Percentiles rank a stretch among this genome's conserved stretches.
Evolutionary conservation across 2,888 invertebrate genomes (phyloP).

Genomic region (Ochropacha duplaris): DNA sequence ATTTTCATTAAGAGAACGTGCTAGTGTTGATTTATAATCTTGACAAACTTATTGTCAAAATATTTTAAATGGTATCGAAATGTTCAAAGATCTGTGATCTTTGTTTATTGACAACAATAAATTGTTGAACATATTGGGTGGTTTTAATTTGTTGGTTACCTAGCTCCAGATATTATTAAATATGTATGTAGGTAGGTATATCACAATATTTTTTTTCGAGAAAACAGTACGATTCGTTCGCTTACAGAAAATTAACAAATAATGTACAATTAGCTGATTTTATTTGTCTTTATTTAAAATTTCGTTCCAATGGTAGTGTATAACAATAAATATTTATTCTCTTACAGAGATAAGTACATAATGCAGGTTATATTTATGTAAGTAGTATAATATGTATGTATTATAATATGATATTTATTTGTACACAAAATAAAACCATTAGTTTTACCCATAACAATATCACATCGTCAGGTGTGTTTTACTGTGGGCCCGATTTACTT

Average conservation of each 20-base stretch:
- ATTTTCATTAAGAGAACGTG: not conserved
- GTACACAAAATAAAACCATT: constrained; percentile 78
- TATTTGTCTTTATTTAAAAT: constrained; percentile 78
- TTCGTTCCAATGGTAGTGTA: constrained; percentile 73
- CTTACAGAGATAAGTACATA: constrained; percentile 71
- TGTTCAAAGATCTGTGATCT: constrained; percentile 73
- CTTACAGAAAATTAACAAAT: too few species aligned
- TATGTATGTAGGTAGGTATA: too few species aligned
- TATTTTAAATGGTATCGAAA: constrained; percentile 56
- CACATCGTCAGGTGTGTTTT: constrained; percentile 77
- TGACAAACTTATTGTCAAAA: constrained; percentile 35
- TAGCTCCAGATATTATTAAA: too few species aligned
- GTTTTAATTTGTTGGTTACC: constrained; percentile 22
- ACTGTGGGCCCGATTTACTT: constrained; percentile 68
- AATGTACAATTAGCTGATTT: constrained; percentile 37
- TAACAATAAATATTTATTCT: constrained; percentile 80
- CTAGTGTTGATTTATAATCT: constrained; percentile 14
- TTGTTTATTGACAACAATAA: constrained; percentile 72
- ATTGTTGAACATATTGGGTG: constrained; percentile 61
- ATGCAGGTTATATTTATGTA: constrained; percentile 40
- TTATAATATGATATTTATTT: constrained; percentile 58
- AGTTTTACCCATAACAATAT: constrained; percentile 75
- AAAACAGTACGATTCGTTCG: too few species aligned
- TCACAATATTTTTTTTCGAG: too few species aligned
- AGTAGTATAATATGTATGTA: constrained; percentile 43